phyloP scores from a whole-genome alignment of 1,140 invertebrate species.

The Saxidomus purpurata region DNA sequence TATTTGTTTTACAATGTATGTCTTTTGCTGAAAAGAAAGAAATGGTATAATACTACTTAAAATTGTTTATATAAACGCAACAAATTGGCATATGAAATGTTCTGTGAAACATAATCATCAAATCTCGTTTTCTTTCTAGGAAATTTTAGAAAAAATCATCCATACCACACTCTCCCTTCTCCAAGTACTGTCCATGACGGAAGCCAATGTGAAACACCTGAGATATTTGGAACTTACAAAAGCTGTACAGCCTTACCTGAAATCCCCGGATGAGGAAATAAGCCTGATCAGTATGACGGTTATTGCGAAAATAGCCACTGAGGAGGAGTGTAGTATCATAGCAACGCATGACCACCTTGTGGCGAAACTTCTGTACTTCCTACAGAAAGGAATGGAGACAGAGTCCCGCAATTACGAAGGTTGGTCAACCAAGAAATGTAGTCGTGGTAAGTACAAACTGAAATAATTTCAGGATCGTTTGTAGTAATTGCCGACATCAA shows the following conservation, averaged over 20 bases:
- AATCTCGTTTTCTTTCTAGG: neutral
- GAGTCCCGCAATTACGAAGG: neutral
- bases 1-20: too few species aligned
- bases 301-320: neutral
- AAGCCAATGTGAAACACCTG: neutral
- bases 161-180: neutral
- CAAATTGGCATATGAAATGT: too few species aligned
- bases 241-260: neutral
- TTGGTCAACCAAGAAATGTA: neutral
- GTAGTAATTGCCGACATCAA: too few species aligned
- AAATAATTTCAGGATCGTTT: too few species aligned
- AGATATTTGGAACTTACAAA: neutral
- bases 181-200: constrained; percentile 12
- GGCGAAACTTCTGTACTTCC: neutral
- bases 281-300: neutral
- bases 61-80: too few species aligned
- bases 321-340: constrained; percentile 4
- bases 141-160: neutral
- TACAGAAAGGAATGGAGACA: constrained; percentile 28
- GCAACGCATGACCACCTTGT: neutral
- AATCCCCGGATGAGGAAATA: neutral
- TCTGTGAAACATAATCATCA: too few species aligned
- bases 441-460: neutral
- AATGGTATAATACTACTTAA: too few species aligned
- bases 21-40: too few species aligned